These are phyloP conservation scores for Carassius gibelio DNA, from an alignment of 2,113 vertebrate species.

Conservation along the genomic window DNA sequence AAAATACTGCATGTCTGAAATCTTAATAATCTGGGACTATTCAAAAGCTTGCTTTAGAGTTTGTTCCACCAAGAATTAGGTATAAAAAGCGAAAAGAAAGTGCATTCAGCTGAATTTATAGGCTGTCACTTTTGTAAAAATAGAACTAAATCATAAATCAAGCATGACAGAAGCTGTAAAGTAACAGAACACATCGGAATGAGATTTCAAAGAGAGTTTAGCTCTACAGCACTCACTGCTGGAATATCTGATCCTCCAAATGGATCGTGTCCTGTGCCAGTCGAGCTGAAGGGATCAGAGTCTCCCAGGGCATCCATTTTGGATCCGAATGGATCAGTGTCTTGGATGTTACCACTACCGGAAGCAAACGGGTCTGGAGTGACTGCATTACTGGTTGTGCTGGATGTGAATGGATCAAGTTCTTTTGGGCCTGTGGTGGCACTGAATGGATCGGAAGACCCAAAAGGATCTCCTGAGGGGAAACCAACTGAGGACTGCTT, in stretches of 20 bases:
- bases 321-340: slow-evolving; percentile 61
- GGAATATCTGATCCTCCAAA: slow-evolving; percentile 62
- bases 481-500: slow-evolving; percentile 81
- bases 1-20: neutral
- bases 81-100: neutral
- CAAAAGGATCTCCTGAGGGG: slow-evolving; percentile 71
- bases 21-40: neutral
- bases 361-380: slow-evolving; percentile 45
- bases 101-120: neutral
- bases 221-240: slow-evolving; percentile 60
- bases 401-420: slow-evolving; percentile 73
- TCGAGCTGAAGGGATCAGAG: slow-evolving; percentile 69
- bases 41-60: neutral
- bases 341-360: slow-evolving; percentile 1
- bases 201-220: slow-evolving; percentile 7
- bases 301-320: slow-evolving; percentile 60
- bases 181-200: neutral
- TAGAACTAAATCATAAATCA: neutral
- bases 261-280: slow-evolving; percentile 61
- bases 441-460: slow-evolving; percentile 56
- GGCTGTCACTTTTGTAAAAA: neutral
- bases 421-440: slow-evolving; percentile 28
- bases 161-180: neutral
- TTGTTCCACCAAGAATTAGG: neutral
- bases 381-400: slow-evolving; percentile 39